A percentile compares a stretch with the other conserved stretches of the same genome.
Evolutionary conservation across 2,113 vertebrate genomes (phyloP).

Genomic region (Pteropus alecto): DNA sequence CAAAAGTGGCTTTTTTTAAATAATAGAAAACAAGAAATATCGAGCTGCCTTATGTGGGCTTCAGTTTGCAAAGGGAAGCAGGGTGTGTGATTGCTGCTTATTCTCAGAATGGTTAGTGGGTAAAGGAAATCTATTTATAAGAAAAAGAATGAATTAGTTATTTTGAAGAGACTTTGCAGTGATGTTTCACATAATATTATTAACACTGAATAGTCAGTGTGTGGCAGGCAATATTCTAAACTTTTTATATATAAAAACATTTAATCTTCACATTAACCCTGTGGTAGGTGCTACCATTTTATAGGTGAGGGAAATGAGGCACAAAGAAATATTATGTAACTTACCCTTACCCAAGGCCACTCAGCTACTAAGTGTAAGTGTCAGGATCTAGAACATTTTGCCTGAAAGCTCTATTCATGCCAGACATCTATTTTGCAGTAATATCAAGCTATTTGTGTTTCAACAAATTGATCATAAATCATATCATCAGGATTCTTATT

Average conservation of each 20-base stretch:
- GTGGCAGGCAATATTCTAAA: not conserved
- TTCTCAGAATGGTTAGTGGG: not conserved
- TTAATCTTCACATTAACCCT: not conserved
- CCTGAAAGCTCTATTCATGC: accelerated
- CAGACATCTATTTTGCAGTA: accelerated
- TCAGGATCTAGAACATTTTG: not conserved
- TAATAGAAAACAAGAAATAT: not conserved
- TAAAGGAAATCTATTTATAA: not conserved
- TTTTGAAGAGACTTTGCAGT: not conserved
- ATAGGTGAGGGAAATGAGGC: not conserved
- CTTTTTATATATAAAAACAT: not conserved
- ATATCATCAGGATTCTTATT: not conserved
- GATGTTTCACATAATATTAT: not conserved
- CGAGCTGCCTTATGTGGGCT: too few relatives aligned
- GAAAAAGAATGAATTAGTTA: not conserved
- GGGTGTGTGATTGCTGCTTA: not conserved
- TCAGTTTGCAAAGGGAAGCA: not conserved
- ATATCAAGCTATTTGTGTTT: not conserved
- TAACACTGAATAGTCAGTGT: not conserved
- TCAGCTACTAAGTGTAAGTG: not conserved
- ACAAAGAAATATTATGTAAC: not conserved
- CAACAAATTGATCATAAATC: not conserved
- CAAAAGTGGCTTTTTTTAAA: not conserved
- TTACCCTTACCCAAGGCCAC: accelerated
- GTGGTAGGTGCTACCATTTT: not conserved